Evolutionary conservation across 2,888 invertebrate genomes (phyloP), one percentile per base, ranked within the genome.

Genomic region (Spodoptera picta): DNA sequence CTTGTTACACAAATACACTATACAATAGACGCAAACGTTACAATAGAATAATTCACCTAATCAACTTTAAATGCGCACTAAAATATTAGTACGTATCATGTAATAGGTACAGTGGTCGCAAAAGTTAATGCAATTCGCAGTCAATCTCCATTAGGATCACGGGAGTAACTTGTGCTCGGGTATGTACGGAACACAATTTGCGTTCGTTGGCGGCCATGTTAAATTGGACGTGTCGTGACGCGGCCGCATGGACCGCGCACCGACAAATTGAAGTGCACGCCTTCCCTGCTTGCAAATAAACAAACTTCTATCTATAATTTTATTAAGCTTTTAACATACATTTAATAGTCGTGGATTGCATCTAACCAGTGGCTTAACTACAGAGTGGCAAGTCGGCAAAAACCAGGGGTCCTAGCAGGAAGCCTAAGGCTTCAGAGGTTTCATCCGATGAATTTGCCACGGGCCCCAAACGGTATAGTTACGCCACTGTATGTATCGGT

Each of bases 181-280:
- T 14, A 44, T 45, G 27, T 55, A 55, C 47, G 24, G 47, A 60
- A 56, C 48, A 60, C 60, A 76, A 60, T 75, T 71, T 60, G 65
- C 55, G 58, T 54, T 46, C 58, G 53, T 52, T 47, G 44, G 46
- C 56, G 42, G 51, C 54, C 54, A 61, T 47, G 48, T 66, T 62
- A 75, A 79, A 78, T 79, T 78, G 73, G 60, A 71, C 65, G 63
- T 58, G 65, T 57, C 41, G 31, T 50, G 60, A 58, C 60, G 60
- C 62, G 46, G 48, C 50, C 60, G 53, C 60, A 58, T 65, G 48
- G 48, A 53, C 60, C 60, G 62, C 65, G 61, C 62, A 65, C 48
- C 27, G 55, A 58, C 70, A 75, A 77, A 73, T 80, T 79, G 71
- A 64, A 73, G 69, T 73, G 78, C 64, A 70, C 23, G 47, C 41